phyloP scores from a whole-genome alignment of 2,113 vertebrate genomes.

The Turnix velox region DNA sequence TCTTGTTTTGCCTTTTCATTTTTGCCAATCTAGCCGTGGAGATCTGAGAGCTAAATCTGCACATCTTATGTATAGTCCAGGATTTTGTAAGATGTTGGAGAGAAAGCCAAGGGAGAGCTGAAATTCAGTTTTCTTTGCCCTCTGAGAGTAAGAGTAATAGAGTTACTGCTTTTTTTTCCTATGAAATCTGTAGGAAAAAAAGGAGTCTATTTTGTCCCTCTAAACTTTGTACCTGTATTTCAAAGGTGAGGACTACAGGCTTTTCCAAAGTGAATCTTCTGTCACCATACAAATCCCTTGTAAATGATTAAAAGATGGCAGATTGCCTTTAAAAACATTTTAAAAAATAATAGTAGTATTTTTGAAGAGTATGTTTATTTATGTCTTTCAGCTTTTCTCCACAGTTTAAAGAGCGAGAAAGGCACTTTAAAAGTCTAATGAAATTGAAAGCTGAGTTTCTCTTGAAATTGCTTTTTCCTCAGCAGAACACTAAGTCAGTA shows the following conservation, averaged over 20 bases:
- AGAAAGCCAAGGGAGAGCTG: background rate
- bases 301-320: background rate
- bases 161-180: background rate
- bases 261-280: background rate
- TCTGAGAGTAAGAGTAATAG: background rate
- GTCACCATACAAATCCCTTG: background rate
- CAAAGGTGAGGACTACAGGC: background rate
- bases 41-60: background rate
- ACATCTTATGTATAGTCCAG: background rate
- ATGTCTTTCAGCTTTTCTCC: background rate
- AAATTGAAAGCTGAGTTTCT: background rate
- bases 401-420: background rate
- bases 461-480: background rate
- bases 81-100: background rate
- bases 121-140: background rate
- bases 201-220: background rate
- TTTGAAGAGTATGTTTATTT: background rate
- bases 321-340: background rate
- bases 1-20: background rate
- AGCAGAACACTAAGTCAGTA: background rate
- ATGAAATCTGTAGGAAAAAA: background rate
- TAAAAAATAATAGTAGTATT: background rate
- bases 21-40: background rate
- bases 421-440: background rate
- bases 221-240: background rate